These are phyloP conservation scores for Poeciliopsis retropinna DNA, from an alignment of 2,113 vertebrate genomes.

Conservation along the genomic window DNA sequence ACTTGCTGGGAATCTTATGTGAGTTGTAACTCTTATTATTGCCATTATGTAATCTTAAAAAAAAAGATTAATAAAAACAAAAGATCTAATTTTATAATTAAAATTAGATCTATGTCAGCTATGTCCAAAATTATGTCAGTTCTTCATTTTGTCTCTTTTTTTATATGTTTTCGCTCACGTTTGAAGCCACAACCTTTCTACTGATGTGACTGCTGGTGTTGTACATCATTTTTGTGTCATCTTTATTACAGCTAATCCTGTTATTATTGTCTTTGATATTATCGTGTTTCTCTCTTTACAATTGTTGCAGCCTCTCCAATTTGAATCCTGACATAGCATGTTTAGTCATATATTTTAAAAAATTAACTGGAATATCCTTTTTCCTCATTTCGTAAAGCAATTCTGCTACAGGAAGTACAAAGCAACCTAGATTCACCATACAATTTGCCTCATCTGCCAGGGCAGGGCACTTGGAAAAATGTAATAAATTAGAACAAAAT, in stretches of 20 bases:
- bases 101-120: too few species aligned
- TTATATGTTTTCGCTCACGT: too few species aligned
- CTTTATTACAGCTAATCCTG: too few species aligned
- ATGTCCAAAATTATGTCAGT: too few species aligned
- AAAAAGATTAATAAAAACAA: too few species aligned
- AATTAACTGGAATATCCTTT: background rate
- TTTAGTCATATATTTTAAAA: background rate
- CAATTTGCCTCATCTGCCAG: background rate
- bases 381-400: background rate
- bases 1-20: constrained; percentile 9
- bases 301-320: background rate
- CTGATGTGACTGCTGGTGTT: background rate
- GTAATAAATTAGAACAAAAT: background rate
- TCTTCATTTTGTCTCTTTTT: too few species aligned
- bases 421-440: background rate
- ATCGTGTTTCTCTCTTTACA: background rate
- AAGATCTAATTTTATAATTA: too few species aligned
- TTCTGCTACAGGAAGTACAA: background rate
- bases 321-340: background rate
- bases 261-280: too few species aligned
- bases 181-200: too few species aligned
- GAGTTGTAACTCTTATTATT: background rate
- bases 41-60: too few species aligned
- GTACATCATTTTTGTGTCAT: background rate
- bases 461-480: background rate